phyloP scores from a whole-genome alignment of 2,888 invertebrate genomes.

The Agriopis marginaria region DNA sequence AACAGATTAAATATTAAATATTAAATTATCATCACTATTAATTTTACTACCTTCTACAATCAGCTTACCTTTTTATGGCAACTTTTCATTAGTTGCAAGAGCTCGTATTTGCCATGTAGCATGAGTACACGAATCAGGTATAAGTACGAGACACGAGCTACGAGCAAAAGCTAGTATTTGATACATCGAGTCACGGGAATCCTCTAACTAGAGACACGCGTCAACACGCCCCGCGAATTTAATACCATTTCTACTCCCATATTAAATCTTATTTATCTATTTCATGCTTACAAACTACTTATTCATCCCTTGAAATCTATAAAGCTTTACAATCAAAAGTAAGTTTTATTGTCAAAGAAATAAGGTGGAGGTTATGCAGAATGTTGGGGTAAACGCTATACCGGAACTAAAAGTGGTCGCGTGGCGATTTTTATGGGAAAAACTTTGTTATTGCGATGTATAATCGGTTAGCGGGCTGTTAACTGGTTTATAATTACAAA shows the following conservation, averaged over 20 bases:
- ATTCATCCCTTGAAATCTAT: constrained; percentile 38
- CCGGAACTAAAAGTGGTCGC: constrained; percentile 72
- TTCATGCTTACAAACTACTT: constrained; percentile 48
- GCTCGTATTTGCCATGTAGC: no score
- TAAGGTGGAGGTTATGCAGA: constrained; percentile 24
- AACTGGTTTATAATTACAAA: constrained; percentile 49
- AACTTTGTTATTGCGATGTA: constrained; percentile 52
- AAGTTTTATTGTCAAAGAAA: background rate
- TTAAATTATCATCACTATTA: no score
- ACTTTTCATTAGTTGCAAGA: no score
- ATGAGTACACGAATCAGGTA: no score
- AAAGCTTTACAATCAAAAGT: background rate
- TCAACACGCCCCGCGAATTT: constrained; percentile 75
- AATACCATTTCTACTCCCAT: constrained; percentile 45
- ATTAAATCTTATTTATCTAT: constrained; percentile 53
- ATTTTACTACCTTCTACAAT: no score
- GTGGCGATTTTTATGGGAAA: constrained; percentile 82
- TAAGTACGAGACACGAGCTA: no score
- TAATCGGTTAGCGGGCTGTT: constrained; percentile 51
- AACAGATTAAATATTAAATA: no score
- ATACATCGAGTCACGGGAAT: constrained; percentile 72
- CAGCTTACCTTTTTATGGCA: no score
- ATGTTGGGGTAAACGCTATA: background rate
- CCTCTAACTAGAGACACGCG: constrained; percentile 75
- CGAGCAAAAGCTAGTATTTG: background rate